Conservation (phyloP, 2,113 vertebrate species). For the Salvelinus fontinalis region DNA sequence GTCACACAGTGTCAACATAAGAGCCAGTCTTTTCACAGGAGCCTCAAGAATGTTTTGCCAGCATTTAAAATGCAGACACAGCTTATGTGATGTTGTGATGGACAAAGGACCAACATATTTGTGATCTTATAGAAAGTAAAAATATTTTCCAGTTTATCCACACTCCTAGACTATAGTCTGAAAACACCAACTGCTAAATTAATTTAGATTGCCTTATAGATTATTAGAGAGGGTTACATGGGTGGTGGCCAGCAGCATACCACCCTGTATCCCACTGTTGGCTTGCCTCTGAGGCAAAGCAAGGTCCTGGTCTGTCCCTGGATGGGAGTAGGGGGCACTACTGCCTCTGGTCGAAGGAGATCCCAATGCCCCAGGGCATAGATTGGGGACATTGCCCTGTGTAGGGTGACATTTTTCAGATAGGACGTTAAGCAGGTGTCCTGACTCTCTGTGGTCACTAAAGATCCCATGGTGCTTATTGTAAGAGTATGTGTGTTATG, state of each 20-base stretch:
- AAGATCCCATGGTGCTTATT: too few relatives aligned
- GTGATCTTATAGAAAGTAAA: neutral
- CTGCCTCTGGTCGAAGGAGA: too few relatives aligned
- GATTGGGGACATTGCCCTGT: too few relatives aligned
- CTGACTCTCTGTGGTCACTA: too few relatives aligned
- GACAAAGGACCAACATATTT: conserved; percentile 12
- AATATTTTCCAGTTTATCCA: conserved; percentile 25
- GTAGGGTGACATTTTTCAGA: too few relatives aligned
- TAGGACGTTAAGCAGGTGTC: too few relatives aligned
- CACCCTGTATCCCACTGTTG: too few relatives aligned
- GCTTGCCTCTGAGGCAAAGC: too few relatives aligned
- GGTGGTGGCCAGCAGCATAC: neutral
- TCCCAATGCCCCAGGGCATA: too few relatives aligned
- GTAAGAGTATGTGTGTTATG: too few relatives aligned
- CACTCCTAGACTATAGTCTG: neutral
- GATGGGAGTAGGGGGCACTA: too few relatives aligned
- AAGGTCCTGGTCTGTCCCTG: too few relatives aligned
- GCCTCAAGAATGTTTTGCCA: conserved; percentile 18
- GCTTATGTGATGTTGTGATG: conserved; percentile 22
- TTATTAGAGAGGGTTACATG: conserved; percentile 28
- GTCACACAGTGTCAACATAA: conserved; percentile 57
- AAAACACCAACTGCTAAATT: neutral
- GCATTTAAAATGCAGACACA: conserved; percentile 3
- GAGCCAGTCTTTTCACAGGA: conserved; percentile 33
- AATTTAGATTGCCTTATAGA: conserved; percentile 10